These are phyloP conservation scores for Microcebus tavaratra DNA, from an alignment of 2,113 vertebrate species.

Conservation along the genomic window DNA sequence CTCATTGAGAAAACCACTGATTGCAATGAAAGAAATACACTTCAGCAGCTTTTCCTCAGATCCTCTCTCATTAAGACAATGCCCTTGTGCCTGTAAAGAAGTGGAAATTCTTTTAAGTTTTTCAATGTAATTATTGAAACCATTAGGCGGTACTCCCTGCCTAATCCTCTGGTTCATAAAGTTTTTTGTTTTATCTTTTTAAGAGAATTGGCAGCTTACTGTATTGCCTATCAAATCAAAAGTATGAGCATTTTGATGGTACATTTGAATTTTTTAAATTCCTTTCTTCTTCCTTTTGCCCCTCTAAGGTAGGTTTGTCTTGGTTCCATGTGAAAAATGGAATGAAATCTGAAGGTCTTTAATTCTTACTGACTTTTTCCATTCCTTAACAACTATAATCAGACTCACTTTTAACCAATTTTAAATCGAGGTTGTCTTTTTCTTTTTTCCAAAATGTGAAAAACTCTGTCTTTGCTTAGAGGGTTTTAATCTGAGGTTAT, in stretches of 20 bases:
- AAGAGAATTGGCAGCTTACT: background rate
- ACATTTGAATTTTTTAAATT: background rate
- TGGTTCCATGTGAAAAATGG: background rate
- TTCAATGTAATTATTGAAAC: background rate
- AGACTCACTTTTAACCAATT: background rate
- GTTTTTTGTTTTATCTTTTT: background rate
- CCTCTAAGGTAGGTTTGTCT: background rate
- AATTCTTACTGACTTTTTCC: background rate
- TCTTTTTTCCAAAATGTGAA: background rate
- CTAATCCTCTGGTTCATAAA: background rate
- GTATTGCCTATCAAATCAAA: background rate
- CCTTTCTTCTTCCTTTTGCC: background rate
- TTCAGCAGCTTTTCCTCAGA: background rate
- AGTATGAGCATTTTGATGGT: background rate
- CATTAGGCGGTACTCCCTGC: accelerated
- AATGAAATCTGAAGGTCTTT: background rate
- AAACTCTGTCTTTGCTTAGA: background rate
- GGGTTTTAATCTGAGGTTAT: background rate
- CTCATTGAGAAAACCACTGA: background rate
- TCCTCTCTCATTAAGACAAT: background rate
- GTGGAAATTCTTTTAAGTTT: background rate
- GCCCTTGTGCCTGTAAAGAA: background rate
- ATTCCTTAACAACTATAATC: background rate
- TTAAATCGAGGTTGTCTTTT: background rate
- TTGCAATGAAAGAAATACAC: background rate